These are phyloP conservation scores for Sycobia sp. DNA, from an alignment of 1,140 invertebrate genomes.

Conservation along the genomic window DNA sequence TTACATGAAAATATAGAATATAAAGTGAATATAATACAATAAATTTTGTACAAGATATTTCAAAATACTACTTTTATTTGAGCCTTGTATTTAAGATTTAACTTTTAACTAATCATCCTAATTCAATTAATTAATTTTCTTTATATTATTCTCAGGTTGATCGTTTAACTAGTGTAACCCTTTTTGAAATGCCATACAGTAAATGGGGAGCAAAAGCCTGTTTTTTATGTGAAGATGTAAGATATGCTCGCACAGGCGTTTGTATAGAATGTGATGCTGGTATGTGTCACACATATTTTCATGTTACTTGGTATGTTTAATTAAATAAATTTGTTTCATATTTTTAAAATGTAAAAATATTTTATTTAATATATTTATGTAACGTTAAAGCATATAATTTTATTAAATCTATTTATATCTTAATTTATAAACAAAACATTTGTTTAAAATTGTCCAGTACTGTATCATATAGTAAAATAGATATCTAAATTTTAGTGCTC, in stretches of 20 bases:
- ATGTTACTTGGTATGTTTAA: conserved; percentile 86
- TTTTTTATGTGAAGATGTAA: conserved; percentile 83
- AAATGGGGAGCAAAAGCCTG: conserved; percentile 92
- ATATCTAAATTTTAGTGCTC: too few species aligned
- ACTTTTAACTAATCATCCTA: not conserved
- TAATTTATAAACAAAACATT: too few species aligned
- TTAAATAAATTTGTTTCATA: too few species aligned
- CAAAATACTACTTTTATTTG: not conserved
- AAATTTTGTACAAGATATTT: not conserved
- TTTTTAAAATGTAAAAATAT: too few species aligned
- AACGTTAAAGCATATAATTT: not conserved
- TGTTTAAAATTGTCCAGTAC: too few species aligned
- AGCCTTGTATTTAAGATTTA: too few species aligned
- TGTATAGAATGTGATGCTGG: conserved; percentile 97
- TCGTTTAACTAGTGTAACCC: conserved; percentile 80
- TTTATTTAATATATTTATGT: not conserved
- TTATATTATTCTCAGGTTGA: conserved; percentile 67
- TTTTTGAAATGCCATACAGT: conserved; percentile 95
- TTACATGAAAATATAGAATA: too few species aligned
- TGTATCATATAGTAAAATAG: too few species aligned
- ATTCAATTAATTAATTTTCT: not conserved
- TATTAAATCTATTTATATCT: not conserved
- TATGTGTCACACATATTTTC: conserved; percentile 96
- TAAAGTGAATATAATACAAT: too few species aligned
- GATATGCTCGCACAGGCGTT: conserved; percentile 88